phyloP scores from a whole-genome alignment of 2,113 vertebrate species.

The Brachypodius melanocephalos region DNA sequence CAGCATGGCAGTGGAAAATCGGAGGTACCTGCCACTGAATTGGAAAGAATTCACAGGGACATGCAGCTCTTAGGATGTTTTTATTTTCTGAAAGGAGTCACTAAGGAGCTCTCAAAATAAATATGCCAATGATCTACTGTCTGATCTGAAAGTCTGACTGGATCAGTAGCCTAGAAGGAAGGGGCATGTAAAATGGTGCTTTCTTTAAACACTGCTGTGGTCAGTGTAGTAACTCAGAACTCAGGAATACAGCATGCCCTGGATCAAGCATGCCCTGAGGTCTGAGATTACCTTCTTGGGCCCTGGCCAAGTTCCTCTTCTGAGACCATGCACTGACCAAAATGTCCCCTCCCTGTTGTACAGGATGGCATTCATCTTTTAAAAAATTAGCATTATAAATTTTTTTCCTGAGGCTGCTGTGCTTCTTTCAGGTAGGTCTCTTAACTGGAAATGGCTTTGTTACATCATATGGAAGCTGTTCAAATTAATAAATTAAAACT shows the following conservation, averaged over 20 bases:
- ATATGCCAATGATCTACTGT: not conserved
- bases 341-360: not conserved
- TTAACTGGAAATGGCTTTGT: not conserved
- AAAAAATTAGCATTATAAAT: not conserved
- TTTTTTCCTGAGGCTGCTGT: not conserved
- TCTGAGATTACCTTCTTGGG: not conserved
- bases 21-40: slow-evolving; percentile 54
- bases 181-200: not conserved
- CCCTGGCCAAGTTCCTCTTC: not conserved
- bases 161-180: not conserved
- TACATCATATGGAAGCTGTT: not conserved
- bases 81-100: not conserved
- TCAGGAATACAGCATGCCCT: not conserved
- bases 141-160: not conserved
- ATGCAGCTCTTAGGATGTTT: slow-evolving; percentile 8
- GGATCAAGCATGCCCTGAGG: not conserved
- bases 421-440: not conserved
- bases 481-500: not conserved
- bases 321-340: not conserved
- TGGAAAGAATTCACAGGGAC: slow-evolving; percentile 60
- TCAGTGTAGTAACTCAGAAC: not conserved
- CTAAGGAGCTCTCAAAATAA: not conserved
- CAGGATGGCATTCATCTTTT: not conserved
- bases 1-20: slow-evolving; percentile 63
- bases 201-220: not conserved